Conservation (phyloP, 2,797 vertebrate genomes). For the Amblyraja radiata region DNA sequence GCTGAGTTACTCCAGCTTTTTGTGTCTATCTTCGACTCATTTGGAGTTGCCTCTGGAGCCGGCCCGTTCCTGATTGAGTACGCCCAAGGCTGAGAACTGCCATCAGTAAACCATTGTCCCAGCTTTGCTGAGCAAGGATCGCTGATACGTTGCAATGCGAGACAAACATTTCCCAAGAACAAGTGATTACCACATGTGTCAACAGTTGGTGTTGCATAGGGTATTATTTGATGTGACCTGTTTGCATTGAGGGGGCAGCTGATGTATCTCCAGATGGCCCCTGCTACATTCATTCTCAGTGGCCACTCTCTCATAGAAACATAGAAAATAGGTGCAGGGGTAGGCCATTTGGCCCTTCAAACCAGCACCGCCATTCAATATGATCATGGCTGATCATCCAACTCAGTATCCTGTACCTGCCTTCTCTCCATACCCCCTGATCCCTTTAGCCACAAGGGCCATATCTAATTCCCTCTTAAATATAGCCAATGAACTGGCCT, state of each 20-base stretch:
- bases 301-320: neutral
- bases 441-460: too few species aligned
- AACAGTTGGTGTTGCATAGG: neutral
- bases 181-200: neutral
- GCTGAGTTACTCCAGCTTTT: too few species aligned
- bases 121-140: neutral
- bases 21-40: too few species aligned
- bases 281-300: neutral
- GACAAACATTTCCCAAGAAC: neutral
- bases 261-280: too few species aligned
- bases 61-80: neutral
- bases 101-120: neutral
- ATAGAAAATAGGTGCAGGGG: too few species aligned
- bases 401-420: too few species aligned
- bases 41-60: neutral
- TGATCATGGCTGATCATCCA: too few species aligned
- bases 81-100: neutral
- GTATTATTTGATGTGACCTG: neutral
- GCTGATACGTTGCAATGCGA: neutral
- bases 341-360: too few species aligned
- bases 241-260: neutral
- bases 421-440: too few species aligned
- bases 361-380: too few species aligned
- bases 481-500: too few species aligned
- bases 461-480: too few species aligned